These are phyloP conservation scores for Palythoa caribaeorum DNA, from an alignment of 92 coral and sea anemone species.

Conservation along the genomic window DNA sequence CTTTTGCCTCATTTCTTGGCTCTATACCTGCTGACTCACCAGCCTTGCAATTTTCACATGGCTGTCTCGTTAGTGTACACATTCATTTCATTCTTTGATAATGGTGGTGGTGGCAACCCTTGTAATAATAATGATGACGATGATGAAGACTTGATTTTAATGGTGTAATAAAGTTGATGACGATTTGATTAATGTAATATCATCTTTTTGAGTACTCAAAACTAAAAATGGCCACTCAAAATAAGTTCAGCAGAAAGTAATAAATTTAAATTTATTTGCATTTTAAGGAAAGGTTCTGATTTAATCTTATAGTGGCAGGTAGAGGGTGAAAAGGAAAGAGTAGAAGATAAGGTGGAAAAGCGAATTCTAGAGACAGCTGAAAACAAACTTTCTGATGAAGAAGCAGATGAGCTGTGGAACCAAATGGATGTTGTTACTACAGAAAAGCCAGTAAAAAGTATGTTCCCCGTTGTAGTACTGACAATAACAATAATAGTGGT, in stretches of 20 bases:
- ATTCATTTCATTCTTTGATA: too few species aligned
- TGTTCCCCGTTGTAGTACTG: background rate
- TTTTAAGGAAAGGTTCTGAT: background rate
- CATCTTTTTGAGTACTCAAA: too few species aligned
- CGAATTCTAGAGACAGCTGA: constrained; percentile 18
- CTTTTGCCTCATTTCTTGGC: too few species aligned
- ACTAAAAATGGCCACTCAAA: background rate
- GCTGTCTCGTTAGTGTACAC: too few species aligned
- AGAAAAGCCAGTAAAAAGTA: constrained; percentile 45
- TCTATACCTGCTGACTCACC: too few species aligned
- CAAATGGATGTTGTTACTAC: constrained; percentile 83
- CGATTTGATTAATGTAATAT: too few species aligned
- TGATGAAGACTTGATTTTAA: too few species aligned
- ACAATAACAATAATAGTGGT: too few species aligned
- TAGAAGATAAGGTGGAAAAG: background rate
- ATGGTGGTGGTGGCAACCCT: too few species aligned
- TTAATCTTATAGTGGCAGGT: background rate
- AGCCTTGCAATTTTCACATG: too few species aligned
- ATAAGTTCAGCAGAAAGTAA: background rate
- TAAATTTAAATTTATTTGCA: background rate
- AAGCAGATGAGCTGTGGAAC: constrained; percentile 80
- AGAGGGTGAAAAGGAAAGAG: background rate
- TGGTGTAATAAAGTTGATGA: too few species aligned
- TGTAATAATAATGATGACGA: too few species aligned
- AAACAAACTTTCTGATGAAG: constrained; percentile 35